Evolutionary conservation across 2,797 vertebrate genomes (phyloP).

Genomic region (Enteromius trimaculatus): DNA sequence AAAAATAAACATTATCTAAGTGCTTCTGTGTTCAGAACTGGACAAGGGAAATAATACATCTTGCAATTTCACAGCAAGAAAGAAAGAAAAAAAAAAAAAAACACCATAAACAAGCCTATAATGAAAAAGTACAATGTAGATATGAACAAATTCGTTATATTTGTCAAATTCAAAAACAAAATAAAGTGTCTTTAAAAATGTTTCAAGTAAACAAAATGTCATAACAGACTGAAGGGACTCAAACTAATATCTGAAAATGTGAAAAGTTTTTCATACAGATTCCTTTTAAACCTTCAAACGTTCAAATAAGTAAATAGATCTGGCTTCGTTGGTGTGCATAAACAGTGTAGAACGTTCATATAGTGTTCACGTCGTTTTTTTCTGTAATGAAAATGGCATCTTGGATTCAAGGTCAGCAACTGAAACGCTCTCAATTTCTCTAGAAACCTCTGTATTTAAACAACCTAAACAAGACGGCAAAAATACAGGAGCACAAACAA

Average conservation of each 20-base stretch:
- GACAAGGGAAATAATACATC: neutral
- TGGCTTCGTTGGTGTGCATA: conserved; percentile 43
- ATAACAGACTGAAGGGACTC: conserved; percentile 47
- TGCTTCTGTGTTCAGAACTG: conserved; percentile 21
- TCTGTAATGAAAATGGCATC: conserved; percentile 49
- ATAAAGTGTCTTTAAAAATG: conserved; percentile 60
- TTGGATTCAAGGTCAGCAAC: conserved; percentile 53
- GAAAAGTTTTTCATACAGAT: conserved; percentile 46
- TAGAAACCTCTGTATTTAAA: conserved; percentile 58
- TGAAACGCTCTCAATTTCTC: conserved; percentile 58
- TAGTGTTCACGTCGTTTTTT: conserved; percentile 57
- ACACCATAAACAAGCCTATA: neutral
- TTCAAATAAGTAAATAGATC: conserved; percentile 23
- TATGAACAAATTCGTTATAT: conserved; percentile 26
- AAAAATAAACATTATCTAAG: conserved; percentile 25
- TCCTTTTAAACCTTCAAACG: conserved; percentile 38
- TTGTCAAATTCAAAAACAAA: conserved; percentile 25
- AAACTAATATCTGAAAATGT: conserved; percentile 41
- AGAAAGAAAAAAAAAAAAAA: neutral
- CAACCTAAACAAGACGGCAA: conserved; percentile 62
- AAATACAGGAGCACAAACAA: conserved; percentile 63
- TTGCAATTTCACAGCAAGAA: neutral
- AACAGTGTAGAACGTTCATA: conserved; percentile 44
- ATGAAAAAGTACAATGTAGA: conserved; percentile 27
- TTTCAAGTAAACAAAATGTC: conserved; percentile 62